Conservation (phyloP, 2,797 vertebrate genomes). For the Eutrigla gurnardus region DNA sequence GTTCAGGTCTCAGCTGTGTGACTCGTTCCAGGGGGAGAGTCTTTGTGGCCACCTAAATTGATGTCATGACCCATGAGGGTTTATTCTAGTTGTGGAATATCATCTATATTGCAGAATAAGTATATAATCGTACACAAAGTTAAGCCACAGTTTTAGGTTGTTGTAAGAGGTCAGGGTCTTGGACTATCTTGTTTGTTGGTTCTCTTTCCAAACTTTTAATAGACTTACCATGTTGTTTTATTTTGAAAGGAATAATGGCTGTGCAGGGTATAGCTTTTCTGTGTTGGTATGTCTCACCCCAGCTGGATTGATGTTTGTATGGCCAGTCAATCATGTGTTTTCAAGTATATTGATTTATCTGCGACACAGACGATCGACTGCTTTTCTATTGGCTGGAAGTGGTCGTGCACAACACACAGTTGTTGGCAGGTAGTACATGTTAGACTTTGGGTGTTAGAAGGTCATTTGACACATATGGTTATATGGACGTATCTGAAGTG, state of each 20-base stretch:
- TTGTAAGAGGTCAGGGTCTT: background rate
- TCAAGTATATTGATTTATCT: constrained; percentile 42
- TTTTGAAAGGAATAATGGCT: background rate
- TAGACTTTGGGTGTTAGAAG: background rate
- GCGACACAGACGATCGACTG: background rate
- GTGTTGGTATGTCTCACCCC: constrained; percentile 19
- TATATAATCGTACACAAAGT: background rate
- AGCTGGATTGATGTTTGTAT: constrained; percentile 31
- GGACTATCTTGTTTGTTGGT: background rate
- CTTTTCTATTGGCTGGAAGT: constrained; percentile 13
- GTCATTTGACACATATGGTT: background rate
- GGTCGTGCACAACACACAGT: background rate
- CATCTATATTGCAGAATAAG: constrained; percentile 4
- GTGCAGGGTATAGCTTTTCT: background rate
- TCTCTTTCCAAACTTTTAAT: constrained; percentile 3
- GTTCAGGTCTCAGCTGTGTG: constrained; percentile 69
- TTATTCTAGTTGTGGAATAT: constrained; percentile 27
- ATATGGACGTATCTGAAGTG: background rate
- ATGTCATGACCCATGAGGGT: constrained; percentile 45
- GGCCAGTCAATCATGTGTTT: constrained; percentile 31
- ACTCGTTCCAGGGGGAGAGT: constrained; percentile 33
- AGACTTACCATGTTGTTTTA: background rate
- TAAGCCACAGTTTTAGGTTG: background rate
- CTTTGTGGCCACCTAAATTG: constrained; percentile 38
- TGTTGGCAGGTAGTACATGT: background rate